These are phyloP conservation scores for Aratinga solstitialis DNA, from an alignment of 2,797 vertebrate species.

Conservation along the genomic window DNA sequence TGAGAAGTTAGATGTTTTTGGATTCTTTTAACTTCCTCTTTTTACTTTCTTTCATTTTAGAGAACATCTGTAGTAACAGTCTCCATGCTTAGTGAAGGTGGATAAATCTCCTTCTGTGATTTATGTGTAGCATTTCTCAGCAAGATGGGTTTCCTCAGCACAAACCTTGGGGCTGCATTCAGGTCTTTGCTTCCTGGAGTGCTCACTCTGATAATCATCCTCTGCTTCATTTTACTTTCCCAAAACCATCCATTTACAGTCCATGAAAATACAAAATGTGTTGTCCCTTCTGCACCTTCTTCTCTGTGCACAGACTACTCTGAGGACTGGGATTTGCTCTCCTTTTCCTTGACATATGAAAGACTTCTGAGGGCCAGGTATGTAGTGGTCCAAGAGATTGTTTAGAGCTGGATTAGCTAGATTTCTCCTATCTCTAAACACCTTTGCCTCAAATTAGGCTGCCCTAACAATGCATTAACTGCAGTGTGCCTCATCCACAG, in stretches of 20 bases:
- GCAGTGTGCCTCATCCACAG: not conserved
- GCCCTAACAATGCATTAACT: not conserved
- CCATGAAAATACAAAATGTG: not conserved
- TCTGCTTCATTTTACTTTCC: not conserved
- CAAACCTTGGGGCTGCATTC: not conserved
- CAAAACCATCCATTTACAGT: not conserved
- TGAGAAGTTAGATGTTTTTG: not conserved
- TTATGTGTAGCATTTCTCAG: not conserved
- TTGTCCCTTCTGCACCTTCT: not conserved
- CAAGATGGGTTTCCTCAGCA: not conserved
- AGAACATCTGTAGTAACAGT: not conserved
- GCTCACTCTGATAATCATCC: not conserved
- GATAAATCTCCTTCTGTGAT: not conserved
- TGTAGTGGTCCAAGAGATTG: not conserved
- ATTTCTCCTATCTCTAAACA: not conserved
- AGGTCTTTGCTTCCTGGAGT: not conserved
- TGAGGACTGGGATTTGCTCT: not conserved
- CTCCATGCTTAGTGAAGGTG: not conserved
- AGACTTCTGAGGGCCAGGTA: not conserved
- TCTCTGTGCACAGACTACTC: not conserved
- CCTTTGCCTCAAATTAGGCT: not conserved
- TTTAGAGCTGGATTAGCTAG: not conserved
- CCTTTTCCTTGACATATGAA: not conserved
- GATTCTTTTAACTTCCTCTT: not conserved
- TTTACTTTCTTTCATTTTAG: not conserved